Conservation (phyloP, 1,140 invertebrate species). For the Bactericera cockerelli region DNA sequence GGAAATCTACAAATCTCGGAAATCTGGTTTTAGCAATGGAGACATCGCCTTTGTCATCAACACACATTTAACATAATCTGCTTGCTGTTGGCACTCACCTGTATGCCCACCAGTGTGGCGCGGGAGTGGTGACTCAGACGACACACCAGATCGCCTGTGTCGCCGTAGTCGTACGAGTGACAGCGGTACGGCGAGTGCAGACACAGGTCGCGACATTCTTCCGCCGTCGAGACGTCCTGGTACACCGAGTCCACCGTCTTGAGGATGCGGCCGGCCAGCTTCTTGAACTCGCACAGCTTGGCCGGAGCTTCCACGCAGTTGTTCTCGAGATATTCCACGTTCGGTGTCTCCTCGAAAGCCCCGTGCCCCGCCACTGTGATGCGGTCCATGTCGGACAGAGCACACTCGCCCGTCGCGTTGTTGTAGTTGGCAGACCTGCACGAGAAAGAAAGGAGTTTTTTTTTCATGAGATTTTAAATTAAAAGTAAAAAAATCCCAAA, state of each 20-base stretch:
- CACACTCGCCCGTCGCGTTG: conserved; percentile 66
- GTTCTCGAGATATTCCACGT: conserved; percentile 69
- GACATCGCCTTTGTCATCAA: too few species aligned
- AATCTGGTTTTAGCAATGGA: too few species aligned
- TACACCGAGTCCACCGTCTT: conserved; percentile 90
- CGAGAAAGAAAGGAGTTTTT: conserved; percentile 24
- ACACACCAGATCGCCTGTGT: conserved; percentile 82
- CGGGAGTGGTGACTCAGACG: conserved; percentile 77
- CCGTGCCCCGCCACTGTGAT: conserved; percentile 63
- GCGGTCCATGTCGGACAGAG: conserved; percentile 77
- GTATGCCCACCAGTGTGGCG: conserved; percentile 72
- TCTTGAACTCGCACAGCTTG: conserved; percentile 84
- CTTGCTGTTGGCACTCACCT: too few species aligned
- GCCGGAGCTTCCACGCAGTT: conserved; percentile 80
- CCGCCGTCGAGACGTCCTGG: conserved; percentile 68
- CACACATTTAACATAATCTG: too few species aligned
- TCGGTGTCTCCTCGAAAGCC: conserved; percentile 40
- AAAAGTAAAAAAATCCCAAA: conserved; percentile 21
- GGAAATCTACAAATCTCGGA: too few species aligned
- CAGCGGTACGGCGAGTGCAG: conserved; percentile 70
- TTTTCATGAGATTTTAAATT: too few species aligned
- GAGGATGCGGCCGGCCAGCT: conserved; percentile 66
- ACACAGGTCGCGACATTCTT: conserved; percentile 75
- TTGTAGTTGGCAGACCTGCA: conserved; percentile 81
- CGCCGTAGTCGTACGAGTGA: conserved; percentile 84